These are phyloP conservation scores for Charadrius vociferus DNA, from an alignment of 2,113 vertebrate genomes.

Conservation along the genomic window DNA sequence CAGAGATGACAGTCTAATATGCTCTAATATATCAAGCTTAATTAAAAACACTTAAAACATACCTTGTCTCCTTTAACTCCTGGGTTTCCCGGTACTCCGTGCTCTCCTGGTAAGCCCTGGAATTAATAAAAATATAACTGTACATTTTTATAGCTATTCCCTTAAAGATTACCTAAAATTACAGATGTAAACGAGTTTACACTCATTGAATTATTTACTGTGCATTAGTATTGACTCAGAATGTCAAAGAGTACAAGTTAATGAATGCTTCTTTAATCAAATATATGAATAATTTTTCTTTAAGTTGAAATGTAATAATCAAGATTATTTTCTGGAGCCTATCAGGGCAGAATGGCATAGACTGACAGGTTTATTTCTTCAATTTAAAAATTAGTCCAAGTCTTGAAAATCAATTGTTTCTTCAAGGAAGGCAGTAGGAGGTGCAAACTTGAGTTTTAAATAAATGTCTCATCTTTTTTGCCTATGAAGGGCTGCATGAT, in stretches of 20 bases:
- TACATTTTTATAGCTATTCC: not conserved
- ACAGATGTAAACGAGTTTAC: not conserved
- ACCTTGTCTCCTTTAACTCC: slow-evolving; percentile 95
- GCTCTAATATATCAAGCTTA: not conserved
- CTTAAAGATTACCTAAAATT: not conserved
- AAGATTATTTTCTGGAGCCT: not conserved
- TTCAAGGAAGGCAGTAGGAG: not conserved
- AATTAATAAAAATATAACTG: slow-evolving; percentile 59
- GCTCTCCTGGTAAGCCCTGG: slow-evolving; percentile 82
- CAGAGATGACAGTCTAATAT: not conserved
- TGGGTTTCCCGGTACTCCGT: slow-evolving; percentile 82
- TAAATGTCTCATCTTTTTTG: not conserved
- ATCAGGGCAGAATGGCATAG: not conserved
- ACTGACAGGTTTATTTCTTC: not conserved
- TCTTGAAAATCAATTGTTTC: not conserved
- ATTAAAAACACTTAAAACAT: slow-evolving; percentile 4
- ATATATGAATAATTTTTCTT: not conserved
- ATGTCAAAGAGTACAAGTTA: not conserved
- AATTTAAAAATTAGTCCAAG: not conserved
- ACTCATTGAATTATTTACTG: not conserved
- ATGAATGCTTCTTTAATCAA: not conserved
- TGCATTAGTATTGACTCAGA: not conserved
- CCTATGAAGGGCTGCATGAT: not conserved
- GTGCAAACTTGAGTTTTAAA: not conserved
- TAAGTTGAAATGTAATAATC: not conserved